phyloP scores from a whole-genome alignment of 2,113 vertebrate genomes.

The Megaleporinus macrocephalus region DNA sequence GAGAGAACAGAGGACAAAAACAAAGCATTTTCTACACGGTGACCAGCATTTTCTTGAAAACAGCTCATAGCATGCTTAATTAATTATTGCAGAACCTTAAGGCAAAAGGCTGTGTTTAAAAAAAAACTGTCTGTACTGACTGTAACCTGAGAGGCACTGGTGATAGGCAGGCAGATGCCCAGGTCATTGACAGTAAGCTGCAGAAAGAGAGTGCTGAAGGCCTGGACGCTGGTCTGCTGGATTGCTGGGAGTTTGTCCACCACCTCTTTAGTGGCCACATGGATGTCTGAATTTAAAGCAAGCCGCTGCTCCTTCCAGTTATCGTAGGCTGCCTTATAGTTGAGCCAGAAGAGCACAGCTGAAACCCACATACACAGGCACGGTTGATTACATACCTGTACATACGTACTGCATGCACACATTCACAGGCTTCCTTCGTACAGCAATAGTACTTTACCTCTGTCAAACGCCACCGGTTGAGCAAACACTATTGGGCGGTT shows the following conservation, averaged over 20 bases:
- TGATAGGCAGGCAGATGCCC: constrained; percentile 97
- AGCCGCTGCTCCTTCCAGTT: constrained; percentile 98
- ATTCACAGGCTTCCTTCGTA: neutral
- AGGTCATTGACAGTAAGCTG: constrained; percentile 97
- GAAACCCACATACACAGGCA: constrained; percentile 41
- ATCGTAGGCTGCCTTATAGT: constrained; percentile 98
- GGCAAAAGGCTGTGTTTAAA: neutral
- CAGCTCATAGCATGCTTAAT: neutral
- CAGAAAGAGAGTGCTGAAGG: constrained; percentile 96
- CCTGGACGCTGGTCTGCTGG: constrained; percentile 95
- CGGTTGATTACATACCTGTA: neutral
- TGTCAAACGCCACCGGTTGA: constrained; percentile 96
- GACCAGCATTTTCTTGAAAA: neutral
- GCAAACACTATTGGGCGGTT: constrained; percentile 97
- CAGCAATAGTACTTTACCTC: constrained; percentile 80
- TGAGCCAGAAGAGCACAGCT: constrained; percentile 99
- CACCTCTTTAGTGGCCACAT: constrained; percentile 97
- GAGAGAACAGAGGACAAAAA: constrained; percentile 5
- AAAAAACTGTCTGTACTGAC: too few relatives aligned
- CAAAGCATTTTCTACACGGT: neutral
- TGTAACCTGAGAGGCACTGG: constrained; percentile 87
- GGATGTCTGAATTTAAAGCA: constrained; percentile 96
- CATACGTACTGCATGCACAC: too few relatives aligned
- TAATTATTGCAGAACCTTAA: neutral
- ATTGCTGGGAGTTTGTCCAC: constrained; percentile 97